phyloP scores from a whole-genome alignment of 2,888 invertebrate genomes.

The Drosophila anomelani region DNA sequence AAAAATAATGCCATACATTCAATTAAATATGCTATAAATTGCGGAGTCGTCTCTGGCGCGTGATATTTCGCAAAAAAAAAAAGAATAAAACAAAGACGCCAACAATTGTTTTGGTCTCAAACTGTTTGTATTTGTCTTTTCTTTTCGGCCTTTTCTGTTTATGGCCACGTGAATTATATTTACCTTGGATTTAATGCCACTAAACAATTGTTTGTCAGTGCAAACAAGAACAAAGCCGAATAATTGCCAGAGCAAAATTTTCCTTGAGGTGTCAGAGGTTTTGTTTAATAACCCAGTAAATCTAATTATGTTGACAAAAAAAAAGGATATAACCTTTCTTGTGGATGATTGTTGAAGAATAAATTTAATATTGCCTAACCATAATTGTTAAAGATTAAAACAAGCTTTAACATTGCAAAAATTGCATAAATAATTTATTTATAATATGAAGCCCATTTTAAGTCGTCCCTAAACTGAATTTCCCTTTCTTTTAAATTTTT shows the following conservation, averaged over 20 bases:
- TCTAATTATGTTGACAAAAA: background rate
- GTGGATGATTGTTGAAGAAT: background rate
- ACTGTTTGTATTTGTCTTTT: constrained; percentile 29
- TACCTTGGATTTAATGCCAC: constrained; percentile 4
- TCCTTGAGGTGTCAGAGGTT: constrained; percentile 2
- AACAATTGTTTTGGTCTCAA: constrained; percentile 19
- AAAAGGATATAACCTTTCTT: background rate
- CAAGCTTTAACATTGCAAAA: background rate
- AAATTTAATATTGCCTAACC: background rate
- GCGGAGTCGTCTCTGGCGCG: constrained; percentile 24
- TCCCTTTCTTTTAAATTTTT: background rate
- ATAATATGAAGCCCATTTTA: background rate
- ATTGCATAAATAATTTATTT: background rate
- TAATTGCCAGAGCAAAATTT: background rate
- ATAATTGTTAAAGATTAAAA: background rate
- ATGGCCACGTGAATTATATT: constrained; percentile 35
- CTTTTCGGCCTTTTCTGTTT: constrained; percentile 21
- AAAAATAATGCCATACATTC: constrained; percentile 29
- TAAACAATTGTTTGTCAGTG: constrained; percentile 23
- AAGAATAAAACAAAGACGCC: background rate
- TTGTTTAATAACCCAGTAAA: constrained; percentile 6
- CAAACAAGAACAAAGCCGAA: constrained; percentile 16
- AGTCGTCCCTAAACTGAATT: background rate
- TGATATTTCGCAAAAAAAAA: constrained; percentile 19
- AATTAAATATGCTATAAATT: constrained; percentile 42